phyloP scores from a whole-genome alignment of 2,797 vertebrate genomes.

The Dendrocincla fuliginosa region DNA sequence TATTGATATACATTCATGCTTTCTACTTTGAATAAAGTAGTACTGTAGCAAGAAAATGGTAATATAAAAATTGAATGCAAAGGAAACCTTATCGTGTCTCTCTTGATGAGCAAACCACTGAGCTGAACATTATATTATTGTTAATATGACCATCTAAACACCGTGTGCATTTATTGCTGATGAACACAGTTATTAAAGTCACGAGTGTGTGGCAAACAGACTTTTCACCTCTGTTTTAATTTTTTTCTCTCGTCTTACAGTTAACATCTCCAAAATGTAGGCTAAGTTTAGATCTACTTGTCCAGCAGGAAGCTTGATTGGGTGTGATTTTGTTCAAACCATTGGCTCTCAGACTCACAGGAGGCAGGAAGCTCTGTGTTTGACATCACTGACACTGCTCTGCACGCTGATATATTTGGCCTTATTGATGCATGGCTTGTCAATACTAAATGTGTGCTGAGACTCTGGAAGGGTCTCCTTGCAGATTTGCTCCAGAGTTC shows the following conservation, averaged over 20 bases:
- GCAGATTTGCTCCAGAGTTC: neutral
- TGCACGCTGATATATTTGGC: neutral
- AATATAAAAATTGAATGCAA: conserved; percentile 19
- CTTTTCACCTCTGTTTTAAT: neutral
- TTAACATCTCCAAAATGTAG: neutral
- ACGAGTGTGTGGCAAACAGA: neutral
- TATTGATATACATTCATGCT: neutral
- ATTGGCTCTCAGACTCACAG: neutral
- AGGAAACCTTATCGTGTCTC: neutral
- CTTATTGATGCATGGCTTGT: neutral
- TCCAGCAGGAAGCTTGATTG: neutral
- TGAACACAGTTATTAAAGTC: neutral
- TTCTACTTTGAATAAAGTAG: conserved; percentile 43
- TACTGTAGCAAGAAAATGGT: conserved; percentile 13
- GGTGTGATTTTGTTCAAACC: neutral
- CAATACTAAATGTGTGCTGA: neutral
- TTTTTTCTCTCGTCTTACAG: neutral
- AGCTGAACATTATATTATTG: neutral
- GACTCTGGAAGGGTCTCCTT: neutral
- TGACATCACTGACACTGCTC: neutral
- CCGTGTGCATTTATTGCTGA: neutral
- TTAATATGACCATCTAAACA: neutral
- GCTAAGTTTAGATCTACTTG: neutral
- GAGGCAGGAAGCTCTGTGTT: neutral
- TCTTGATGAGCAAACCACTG: conserved; percentile 15